A percentile compares a stretch with the other conserved stretches of the same genome.
These are phyloP conservation scores for Agonopterix heracliana DNA, from an alignment of 2,888 invertebrate genomes.

Conservation along the genomic window DNA sequence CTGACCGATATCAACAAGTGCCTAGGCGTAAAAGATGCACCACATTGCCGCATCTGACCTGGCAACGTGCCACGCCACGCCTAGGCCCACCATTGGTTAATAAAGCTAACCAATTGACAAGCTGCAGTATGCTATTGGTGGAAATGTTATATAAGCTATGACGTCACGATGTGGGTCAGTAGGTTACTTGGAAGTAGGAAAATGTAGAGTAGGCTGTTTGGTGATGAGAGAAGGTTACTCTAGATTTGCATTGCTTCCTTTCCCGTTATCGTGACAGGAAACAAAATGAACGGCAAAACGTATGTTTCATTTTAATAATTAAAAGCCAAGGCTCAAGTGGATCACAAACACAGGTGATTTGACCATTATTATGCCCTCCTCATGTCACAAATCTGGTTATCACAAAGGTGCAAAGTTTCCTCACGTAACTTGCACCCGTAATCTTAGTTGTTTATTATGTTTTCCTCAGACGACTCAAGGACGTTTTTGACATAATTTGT, in stretches of 20 bases:
- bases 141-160: conserved; percentile 37
- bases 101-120: conserved; percentile 74
- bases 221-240: conserved; percentile 9
- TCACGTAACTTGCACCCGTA: too few relatives aligned
- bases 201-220: conserved; percentile 1
- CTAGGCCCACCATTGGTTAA: conserved; percentile 73
- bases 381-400: too few relatives aligned
- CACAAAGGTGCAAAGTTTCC: too few relatives aligned
- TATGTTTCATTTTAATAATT: too few relatives aligned
- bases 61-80: conserved; percentile 73
- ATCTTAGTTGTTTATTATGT: too few relatives aligned
- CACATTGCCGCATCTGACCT: conserved; percentile 32
- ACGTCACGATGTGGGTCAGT: conserved; percentile 64
- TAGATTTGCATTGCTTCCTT: not conserved
- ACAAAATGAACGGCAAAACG: too few relatives aligned
- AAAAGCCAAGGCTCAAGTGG: too few relatives aligned
- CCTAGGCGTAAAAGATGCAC: conserved; percentile 52
- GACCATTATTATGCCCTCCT: too few relatives aligned
- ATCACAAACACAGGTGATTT: too few relatives aligned
- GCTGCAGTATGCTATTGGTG: conserved; percentile 61
- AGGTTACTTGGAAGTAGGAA: conserved; percentile 15
- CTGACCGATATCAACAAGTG: conserved; percentile 54
- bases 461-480: too few relatives aligned
- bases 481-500: too few relatives aligned
- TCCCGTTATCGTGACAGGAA: too few relatives aligned